Base-by-base conservation (phyloP, 1,140 invertebrate species). In the Penaeus japonicus region DNA sequence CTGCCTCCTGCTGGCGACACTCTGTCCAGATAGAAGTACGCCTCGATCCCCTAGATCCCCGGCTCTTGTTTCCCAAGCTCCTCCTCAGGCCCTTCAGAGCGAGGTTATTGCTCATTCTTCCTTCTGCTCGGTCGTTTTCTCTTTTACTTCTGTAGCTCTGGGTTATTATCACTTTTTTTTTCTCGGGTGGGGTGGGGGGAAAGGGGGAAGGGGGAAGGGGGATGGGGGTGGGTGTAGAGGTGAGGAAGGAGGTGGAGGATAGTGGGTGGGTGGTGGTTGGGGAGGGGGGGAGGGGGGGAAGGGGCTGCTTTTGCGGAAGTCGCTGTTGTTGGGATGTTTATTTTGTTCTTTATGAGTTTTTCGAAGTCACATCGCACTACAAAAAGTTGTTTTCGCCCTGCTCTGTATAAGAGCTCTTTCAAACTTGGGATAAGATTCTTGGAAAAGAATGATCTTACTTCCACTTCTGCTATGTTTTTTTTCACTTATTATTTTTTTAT, bases 331-430 rank as follows among this genome's bases (percentile, higher is more conserved):
- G 47, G 10, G 5, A 47, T 47, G 47, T 47, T 47, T 47, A 47
- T 47, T 47, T 12, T 47, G 47, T 47, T 47, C 47, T 47, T 47
- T 47, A 47, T 47, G 47, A 47, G 47, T 47, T 47, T 47, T 12
- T 15, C 3, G 47, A 47, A 47, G 47, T 47, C 47, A 47, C 47
- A 47, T 47, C 47, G 47, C 47, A 15, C 10, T 47, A 47, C 10
- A 47, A 47, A 47, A 47, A 47, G 47, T 47, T 47, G 10, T 47
- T 47, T 47, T 12, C 15, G 1, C 15, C 47, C 97, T 78, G 97
- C 97, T 47, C 47, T 47, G 47, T 47, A 47, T 47, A 47, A 47
- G 47, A 47, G 47, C 5, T 47, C 47, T 47, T 47, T 47, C 47
- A 47, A 47, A 47, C 47, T 47, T 39, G 3, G 2, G n/a, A n/a